Percentiles rank a stretch among this genome's conserved stretches.
phyloP scores from a whole-genome alignment of 2,888 invertebrate genomes.

The Colostygia pectinataria region DNA sequence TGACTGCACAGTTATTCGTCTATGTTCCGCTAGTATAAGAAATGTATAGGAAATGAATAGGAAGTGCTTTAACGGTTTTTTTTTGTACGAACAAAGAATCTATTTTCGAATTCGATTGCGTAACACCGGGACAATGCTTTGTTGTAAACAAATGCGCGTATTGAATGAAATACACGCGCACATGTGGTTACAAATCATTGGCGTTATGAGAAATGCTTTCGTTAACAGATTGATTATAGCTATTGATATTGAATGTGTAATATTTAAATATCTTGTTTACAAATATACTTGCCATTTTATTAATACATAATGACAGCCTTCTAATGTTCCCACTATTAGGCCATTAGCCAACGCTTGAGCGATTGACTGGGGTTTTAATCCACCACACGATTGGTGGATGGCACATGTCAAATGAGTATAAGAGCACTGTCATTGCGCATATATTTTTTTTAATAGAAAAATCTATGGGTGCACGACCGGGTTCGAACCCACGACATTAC shows the following conservation, averaged over 20 bases:
- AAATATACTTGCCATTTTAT: no score
- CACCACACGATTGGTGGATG: no score
- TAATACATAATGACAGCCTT: no score
- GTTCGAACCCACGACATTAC: no score
- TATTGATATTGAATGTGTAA: conserved; percentile 9
- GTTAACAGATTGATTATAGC: conserved; percentile 27
- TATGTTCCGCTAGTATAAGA: conserved; percentile 25
- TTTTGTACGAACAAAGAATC: conserved; percentile 64
- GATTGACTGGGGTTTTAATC: no score
- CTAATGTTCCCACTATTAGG: no score
- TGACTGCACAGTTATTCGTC: conserved; percentile 28
- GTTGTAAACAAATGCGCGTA: conserved; percentile 58
- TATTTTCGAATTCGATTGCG: conserved; percentile 71
- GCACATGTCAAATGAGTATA: no score
- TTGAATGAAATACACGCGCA: conserved; percentile 50
- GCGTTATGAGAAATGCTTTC: conserved; percentile 18
- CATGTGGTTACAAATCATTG: conserved; percentile 43
- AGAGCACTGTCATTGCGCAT: no score
- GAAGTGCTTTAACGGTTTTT: conserved; percentile 47
- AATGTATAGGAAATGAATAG: conserved; percentile 30
- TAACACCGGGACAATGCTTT: conserved; percentile 58
- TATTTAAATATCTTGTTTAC: no score
- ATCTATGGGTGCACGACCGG: no score
- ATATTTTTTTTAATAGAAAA: no score
- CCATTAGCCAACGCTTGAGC: no score